A percentile compares a stretch with the other conserved stretches of the same genome.
Conservation (phyloP, 2,888 invertebrate species). For the Plagodis dolabraria region DNA sequence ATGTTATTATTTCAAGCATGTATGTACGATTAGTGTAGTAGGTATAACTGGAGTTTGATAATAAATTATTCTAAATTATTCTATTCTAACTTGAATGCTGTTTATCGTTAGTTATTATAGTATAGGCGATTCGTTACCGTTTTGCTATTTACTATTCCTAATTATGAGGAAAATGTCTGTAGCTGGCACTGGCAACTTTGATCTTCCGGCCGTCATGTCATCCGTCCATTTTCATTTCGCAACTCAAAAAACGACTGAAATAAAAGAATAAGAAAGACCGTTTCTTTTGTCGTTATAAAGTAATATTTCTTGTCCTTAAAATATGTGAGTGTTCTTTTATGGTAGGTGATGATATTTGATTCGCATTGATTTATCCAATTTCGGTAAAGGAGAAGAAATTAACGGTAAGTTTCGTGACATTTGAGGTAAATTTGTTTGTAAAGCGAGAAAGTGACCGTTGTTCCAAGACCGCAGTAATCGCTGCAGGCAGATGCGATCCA, state of each 20-base stretch:
- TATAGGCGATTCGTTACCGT: too few species aligned
- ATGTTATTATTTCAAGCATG: too few species aligned
- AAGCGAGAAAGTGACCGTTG: conserved; percentile 80
- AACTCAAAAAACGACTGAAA: conserved; percentile 77
- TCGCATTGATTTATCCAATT: conserved; percentile 50
- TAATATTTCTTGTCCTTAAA: conserved; percentile 56
- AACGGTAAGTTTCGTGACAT: conserved; percentile 77
- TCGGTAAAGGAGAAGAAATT: conserved; percentile 44
- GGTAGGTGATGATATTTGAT: conserved; percentile 50
- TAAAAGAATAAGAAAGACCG: conserved; percentile 62
- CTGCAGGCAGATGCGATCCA: conserved; percentile 62
- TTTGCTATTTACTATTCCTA: too few species aligned
- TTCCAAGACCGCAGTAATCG: conserved; percentile 56
- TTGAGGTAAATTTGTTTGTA: conserved; percentile 75
- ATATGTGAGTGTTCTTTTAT: conserved; percentile 64
- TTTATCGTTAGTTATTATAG: too few species aligned
- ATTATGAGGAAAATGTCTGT: background rate
- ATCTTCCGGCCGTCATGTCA: conserved; percentile 28
- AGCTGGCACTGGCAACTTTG: conserved; percentile 8
- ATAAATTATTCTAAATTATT: too few species aligned
- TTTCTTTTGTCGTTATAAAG: conserved; percentile 61
- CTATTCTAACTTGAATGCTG: too few species aligned
- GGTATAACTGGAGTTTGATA: too few species aligned
- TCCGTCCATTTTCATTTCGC: conserved; percentile 76
- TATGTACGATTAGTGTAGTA: too few species aligned